Base-by-base conservation (phyloP, 1,140 invertebrate genomes). In the Thaumatotibia leucotreta region DNA sequence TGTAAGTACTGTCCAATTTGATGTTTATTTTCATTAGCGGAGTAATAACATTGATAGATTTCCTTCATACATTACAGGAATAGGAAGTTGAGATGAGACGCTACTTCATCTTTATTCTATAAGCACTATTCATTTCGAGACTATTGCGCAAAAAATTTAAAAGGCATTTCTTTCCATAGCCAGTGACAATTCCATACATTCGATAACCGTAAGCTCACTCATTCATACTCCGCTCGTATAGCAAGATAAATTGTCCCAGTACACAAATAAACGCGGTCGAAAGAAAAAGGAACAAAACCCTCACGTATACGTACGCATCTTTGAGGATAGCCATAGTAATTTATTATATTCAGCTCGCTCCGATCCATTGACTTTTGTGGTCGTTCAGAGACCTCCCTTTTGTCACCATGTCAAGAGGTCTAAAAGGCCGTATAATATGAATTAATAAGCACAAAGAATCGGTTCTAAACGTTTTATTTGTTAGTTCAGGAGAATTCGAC, bases 361-460 rank as follows among this genome's bases (percentile, higher is more conserved):
- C 80, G 78, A 84, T 82, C 83, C 82, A 87, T 86, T 86, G 83
- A 87, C 78, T 86, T 81, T 82, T 77, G 87, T 79, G 83, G 84
- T 82, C 80, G 77, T 73, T 74, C 77, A 72, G 69, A 71, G 73
- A 79, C 65, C 71, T 76, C 80, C 83, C 76, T 84, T 65, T 89
- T 89, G 85, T 89, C 82, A 77, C 78, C 75, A 68, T 76, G 77
- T 87, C 82, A 80, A 81, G 79, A 77, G 69, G 75, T 75, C 75
- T 83, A 88, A 88, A 77, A 80, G 81, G 75, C 85, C 86, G 87
- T 89, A 81, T 91, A 91, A 91, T 89, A 89, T 88, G 88, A 89
- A 91, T 89, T 89, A 89, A 91, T 91, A 91, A 91, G 76, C 80
- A 86, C 85, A 89, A 88, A 86, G 81, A 77, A 81, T 74, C 78